Percentiles rank a stretch among this genome's conserved stretches.
phyloP scores from a whole-genome alignment of 2,113 vertebrate genomes.

The Theristicus caerulescens region DNA sequence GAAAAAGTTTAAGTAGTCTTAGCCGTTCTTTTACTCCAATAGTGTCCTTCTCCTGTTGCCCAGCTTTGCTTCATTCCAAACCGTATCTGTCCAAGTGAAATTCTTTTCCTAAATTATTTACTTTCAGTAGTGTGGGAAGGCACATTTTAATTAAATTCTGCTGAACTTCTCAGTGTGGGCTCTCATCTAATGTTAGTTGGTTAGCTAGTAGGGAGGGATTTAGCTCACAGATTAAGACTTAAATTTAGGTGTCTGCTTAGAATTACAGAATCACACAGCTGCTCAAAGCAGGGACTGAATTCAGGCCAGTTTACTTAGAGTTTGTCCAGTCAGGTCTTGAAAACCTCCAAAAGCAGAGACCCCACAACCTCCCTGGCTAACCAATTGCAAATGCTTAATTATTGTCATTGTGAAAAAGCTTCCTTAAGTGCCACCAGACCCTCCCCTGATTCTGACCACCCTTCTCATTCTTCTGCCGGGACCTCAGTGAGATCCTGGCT shows the following conservation, averaged over 20 bases:
- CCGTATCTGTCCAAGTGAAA: neutral
- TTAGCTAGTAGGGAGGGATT: neutral
- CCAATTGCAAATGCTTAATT: neutral
- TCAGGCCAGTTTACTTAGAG: neutral
- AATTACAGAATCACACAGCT: neutral
- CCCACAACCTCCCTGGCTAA: neutral
- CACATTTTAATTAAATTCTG: neutral
- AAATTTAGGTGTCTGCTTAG: neutral
- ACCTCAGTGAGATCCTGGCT: neutral
- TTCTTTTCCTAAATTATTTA: neutral
- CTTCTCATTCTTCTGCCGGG: neutral
- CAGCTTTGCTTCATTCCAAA: neutral
- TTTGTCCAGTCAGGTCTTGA: neutral
- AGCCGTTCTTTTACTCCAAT: neutral
- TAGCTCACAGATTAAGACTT: neutral
- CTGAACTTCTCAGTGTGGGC: neutral
- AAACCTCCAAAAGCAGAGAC: neutral
- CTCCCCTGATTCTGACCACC: neutral
- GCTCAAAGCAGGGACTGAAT: neutral
- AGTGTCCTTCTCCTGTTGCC: neutral
- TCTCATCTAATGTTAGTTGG: neutral
- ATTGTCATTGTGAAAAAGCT: neutral
- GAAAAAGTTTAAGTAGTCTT: slow-evolving; percentile 20
- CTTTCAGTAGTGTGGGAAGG: neutral
- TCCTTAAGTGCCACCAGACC: neutral